Base-by-base conservation (phyloP, 2,113 vertebrate species). In the Thymallus thymallus region DNA sequence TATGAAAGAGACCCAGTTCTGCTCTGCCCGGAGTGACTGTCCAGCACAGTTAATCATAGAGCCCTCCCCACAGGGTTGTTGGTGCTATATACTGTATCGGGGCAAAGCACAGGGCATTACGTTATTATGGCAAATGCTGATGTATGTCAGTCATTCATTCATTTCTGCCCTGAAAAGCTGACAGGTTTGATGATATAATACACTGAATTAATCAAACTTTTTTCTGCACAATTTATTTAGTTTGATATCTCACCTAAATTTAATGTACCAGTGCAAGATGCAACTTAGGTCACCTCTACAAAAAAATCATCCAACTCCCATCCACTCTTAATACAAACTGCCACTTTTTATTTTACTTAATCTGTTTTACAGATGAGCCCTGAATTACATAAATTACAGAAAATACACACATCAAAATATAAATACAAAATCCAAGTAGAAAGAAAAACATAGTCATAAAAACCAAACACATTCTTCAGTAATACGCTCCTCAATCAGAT, bases 71-170 rank as follows among this genome's bases (percentile, higher is more conserved):
- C 51, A 68, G 73, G 80, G 85, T 86, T 85, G 89, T 90, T 88
- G 85, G 88, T 81, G 80, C 84, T 79, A 76, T 84, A 82, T 78
- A 73, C 69, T 86, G 88, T 74, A 68, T 63, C 71, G 71, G 5
- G 30, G 67, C 35, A 12, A 7, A 41, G 78, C 82, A 87, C 82
- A 83, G 76, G n/a, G n/a, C n/a, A n/a, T n/a, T n/a, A 51, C 10
- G 1, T 23, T 26, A 26, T 12, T 63, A 18, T 51, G 46, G 46
- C 14, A 51, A 51, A 51, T 56, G 73, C 46, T 20, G 75, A 81
- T 79, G 83, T 84, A 55, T 84, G 72, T 78, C 81, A 82, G 61
- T 74, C 76, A 88, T 68, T 84, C 78, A 88, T 86, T 83, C 82
- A 73, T 71, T 10, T 84, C 76, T 64, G 72, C 56, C 81, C 75